Evolutionary conservation across 2,888 invertebrate genomes (phyloP).

Genomic region (Agrotis clavis): DNA sequence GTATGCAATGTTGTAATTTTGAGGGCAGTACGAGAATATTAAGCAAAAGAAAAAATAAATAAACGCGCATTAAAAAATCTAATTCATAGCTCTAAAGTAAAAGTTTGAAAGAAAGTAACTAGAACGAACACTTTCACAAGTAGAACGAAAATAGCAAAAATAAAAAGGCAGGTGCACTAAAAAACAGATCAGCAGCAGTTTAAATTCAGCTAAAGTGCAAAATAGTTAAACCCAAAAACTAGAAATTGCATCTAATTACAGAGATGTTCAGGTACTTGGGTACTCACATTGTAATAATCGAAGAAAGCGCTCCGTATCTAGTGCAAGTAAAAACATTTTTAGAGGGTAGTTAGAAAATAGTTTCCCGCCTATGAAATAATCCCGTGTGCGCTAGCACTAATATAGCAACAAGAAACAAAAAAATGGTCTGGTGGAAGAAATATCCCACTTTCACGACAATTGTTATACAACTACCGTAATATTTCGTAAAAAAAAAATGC

Average conservation of each 20-base stretch:
- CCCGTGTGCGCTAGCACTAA: too few species aligned
- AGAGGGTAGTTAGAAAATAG: constrained; percentile 7
- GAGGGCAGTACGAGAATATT: constrained; percentile 8
- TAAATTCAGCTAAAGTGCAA: background rate
- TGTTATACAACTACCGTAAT: background rate
- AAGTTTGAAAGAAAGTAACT: background rate
- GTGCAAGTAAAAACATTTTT: constrained; percentile 26
- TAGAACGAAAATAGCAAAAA: too few species aligned
- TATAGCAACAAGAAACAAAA: too few species aligned
- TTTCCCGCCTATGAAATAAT: background rate
- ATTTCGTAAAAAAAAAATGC: background rate
- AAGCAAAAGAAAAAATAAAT: too few species aligned
- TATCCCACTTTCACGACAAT: too few species aligned
- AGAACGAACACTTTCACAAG: too few species aligned
- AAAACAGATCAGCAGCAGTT: background rate
- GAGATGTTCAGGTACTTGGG: background rate
- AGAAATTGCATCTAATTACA: background rate
- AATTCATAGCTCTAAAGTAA: too few species aligned
- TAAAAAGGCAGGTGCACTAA: background rate
- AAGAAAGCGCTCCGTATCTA: constrained; percentile 42
- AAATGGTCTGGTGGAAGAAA: background rate
- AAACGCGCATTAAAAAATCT: too few species aligned
- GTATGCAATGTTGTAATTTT: background rate
- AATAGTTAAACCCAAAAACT: background rate
- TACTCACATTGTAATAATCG: constrained; percentile 56